Conservation (phyloP, 2,888 invertebrate genomes). For the Cartodere bifasciata region DNA sequence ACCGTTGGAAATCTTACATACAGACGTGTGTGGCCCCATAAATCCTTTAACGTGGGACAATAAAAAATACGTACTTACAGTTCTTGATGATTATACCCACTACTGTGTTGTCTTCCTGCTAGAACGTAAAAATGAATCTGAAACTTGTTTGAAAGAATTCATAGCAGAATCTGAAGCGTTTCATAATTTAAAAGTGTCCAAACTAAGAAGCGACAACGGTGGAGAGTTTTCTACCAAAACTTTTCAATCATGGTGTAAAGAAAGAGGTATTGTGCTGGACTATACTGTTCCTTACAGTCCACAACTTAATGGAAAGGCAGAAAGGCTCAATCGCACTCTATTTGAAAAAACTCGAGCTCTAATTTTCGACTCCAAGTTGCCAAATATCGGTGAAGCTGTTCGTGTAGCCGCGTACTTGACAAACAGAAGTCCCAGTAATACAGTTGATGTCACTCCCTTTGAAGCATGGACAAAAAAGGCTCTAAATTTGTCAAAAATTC, state of each 20-base stretch:
- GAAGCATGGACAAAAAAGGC: slow-evolving; percentile 15
- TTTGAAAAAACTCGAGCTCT: slow-evolving; percentile 13
- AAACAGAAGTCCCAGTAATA: slow-evolving; percentile 18
- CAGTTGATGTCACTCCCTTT: slow-evolving; percentile 14
- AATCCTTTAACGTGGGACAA: slow-evolving; percentile 21
- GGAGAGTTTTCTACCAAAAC: slow-evolving; percentile 8
- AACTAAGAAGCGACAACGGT: slow-evolving; percentile 10
- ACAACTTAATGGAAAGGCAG: slow-evolving; percentile 13
- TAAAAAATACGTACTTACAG: slow-evolving; percentile 24
- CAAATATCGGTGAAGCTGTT: slow-evolving; percentile 28
- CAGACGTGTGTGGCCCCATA: slow-evolving; percentile 24
- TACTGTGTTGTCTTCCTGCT: slow-evolving; percentile 7
- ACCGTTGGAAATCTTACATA: slow-evolving; percentile 24
- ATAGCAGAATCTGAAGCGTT: slow-evolving; percentile 2
- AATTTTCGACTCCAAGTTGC: slow-evolving; percentile 15
- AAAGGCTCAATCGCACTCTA: slow-evolving; percentile 11
- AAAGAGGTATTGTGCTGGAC: slow-evolving; percentile 8
- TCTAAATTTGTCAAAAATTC: slow-evolving; percentile 15
- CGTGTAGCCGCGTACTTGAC: slow-evolving; percentile 17
- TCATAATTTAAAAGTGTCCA: slow-evolving; percentile 2
- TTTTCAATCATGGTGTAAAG: slow-evolving; percentile 8
- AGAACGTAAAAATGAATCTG: slow-evolving; percentile 6
- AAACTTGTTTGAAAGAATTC: slow-evolving; percentile 5
- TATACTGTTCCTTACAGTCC: slow-evolving; percentile 12
- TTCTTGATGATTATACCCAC: slow-evolving; percentile 20